Percentiles rank a stretch among this genome's conserved stretches.
Evolutionary conservation across 1,140 invertebrate genomes (phyloP).

Genomic region (Cecropterus lyciades): DNA sequence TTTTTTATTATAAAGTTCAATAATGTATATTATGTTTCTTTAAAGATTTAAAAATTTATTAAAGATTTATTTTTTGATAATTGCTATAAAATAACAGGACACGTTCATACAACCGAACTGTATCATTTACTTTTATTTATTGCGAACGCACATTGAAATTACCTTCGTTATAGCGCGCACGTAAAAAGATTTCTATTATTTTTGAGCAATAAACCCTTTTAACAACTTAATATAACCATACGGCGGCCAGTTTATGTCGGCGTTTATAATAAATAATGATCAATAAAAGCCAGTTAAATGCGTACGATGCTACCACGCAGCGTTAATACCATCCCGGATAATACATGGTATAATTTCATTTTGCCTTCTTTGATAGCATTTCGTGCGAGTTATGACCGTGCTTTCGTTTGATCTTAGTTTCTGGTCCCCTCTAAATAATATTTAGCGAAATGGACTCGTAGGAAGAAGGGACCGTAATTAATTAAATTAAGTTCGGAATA

Average conservation of each 20-base stretch:
- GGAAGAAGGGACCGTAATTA: slow-evolving; percentile 71
- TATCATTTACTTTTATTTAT: slow-evolving; percentile 13
- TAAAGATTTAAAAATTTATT: no score
- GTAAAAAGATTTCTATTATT: slow-evolving; percentile 29
- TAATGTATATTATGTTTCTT: no score
- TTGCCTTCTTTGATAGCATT: slow-evolving; percentile 60
- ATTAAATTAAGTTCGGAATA: slow-evolving; percentile 82
- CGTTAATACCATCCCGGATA: slow-evolving; percentile 49
- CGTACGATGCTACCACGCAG: slow-evolving; percentile 49
- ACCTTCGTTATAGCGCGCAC: slow-evolving; percentile 1
- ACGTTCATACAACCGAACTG: no score
- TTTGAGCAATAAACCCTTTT: slow-evolving; percentile 62
- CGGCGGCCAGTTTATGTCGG: slow-evolving; percentile 57
- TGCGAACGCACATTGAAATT: slow-evolving; percentile 12
- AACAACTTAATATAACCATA: slow-evolving; percentile 66
- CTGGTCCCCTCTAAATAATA: slow-evolving; percentile 72
- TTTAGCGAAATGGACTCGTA: slow-evolving; percentile 74
- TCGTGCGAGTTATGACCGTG: slow-evolving; percentile 46
- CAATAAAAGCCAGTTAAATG: slow-evolving; percentile 67
- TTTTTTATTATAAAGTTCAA: no score
- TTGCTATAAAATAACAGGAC: no score
- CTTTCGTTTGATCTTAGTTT: slow-evolving; percentile 56
- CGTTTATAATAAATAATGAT: slow-evolving; percentile 76
- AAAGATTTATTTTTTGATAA: no score
- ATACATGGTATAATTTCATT: slow-evolving; percentile 54